phyloP scores from a whole-genome alignment of 92 coral and sea anemone species.

The Desmophyllum pertusum region DNA sequence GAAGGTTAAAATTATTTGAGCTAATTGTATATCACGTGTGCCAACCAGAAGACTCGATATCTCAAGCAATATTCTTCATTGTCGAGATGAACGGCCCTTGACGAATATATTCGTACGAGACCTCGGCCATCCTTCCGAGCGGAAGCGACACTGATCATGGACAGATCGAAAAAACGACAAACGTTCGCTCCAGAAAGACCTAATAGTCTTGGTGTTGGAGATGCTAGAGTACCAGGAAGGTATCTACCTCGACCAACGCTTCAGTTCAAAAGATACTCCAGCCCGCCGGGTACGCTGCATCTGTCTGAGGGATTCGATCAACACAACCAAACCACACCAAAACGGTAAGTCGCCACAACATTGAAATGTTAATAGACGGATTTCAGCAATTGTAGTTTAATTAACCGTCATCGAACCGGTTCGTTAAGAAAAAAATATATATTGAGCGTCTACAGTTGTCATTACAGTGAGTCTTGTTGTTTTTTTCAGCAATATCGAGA shows the following conservation, averaged over 20 bases:
- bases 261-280: constrained; percentile 61
- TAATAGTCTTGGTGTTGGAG: neutral
- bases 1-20: neutral
- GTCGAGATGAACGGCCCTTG: constrained; percentile 26
- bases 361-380: neutral
- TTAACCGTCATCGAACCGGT: neutral
- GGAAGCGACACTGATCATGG: constrained; percentile 23
- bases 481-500: neutral
- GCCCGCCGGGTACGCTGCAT: constrained; percentile 61
- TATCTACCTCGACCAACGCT: constrained; percentile 61
- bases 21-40: constrained; percentile 6
- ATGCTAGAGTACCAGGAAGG: constrained; percentile 23
- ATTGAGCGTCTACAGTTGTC: constrained; percentile 33
- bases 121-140: neutral
- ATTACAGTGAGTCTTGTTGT: neutral
- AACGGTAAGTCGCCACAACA: constrained; percentile 23
- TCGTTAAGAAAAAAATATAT: constrained; percentile 3
- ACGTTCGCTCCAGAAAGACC: constrained; percentile 35
- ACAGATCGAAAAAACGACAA: constrained; percentile 26
- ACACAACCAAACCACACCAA: constrained; percentile 9
- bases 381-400: neutral
- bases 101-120: constrained; percentile 7
- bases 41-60: neutral
- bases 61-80: neutral
- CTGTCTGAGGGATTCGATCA: constrained; percentile 14